Base-by-base conservation (phyloP, 2,113 vertebrate genomes). In the Raphicerus campestris region DNA sequence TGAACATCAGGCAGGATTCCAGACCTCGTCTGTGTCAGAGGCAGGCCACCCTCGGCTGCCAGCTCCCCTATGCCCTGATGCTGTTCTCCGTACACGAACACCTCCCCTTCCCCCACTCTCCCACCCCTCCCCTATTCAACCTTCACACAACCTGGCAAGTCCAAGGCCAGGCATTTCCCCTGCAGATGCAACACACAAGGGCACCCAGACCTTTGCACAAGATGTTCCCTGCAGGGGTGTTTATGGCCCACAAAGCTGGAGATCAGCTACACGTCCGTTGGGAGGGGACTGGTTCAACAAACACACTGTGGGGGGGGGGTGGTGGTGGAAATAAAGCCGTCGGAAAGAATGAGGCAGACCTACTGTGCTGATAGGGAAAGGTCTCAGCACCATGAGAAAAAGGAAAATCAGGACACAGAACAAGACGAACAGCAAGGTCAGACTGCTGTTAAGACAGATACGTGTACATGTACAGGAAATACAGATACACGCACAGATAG, bases 211-310 rank as follows among this genome's bases (percentile, higher is more conserved):
- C 0, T 8, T 14, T 42, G 49, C 39, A 53, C n/a, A 8, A 7
- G 17, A 10, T 13, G 55, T 6, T 53, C 39, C 49, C 47, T 1
- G 20, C 10, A 6, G 85, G 1, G 3, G 2, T 5, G n/a, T 30
- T 53, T 28, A 56, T 0, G 3, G 77, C 2, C 3, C 15, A 8
- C n/a, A 1, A 3, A 14, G 49, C 84, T 39, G 26, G 77, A 63
- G n/a, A 45, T 1, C 0, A 75, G 45, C 24, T 15, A 0, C 1
- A 0, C 6, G 63, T 26, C 75, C 20, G 1, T 47, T 15, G 15
- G 30, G 56, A 20, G 66, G 77, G 32, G 1, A 35, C 58, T n/a
- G 35, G 35, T 17, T 32, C 32, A 15, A 2, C 10, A 80, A 20
- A n/a, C 1, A 35, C 6, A 30, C 26, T 2, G 7, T 14, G 9